These are phyloP conservation scores for Phataginus tricuspis DNA, from an alignment of 2,797 vertebrate genomes.

Conservation along the genomic window DNA sequence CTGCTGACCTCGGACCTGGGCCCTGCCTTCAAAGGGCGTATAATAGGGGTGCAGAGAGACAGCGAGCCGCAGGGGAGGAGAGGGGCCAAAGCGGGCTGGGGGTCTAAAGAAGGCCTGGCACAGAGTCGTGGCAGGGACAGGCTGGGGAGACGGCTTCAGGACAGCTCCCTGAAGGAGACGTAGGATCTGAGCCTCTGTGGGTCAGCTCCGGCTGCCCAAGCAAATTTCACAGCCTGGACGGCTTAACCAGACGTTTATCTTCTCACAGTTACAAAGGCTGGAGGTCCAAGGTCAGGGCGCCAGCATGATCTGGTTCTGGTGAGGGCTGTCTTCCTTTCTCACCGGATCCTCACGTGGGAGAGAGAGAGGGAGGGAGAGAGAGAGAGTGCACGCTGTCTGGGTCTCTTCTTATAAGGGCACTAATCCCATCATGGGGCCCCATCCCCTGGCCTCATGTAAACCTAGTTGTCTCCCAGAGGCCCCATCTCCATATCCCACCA, in stretches of 20 bases:
- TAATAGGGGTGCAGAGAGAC: neutral
- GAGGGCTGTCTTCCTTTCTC: neutral
- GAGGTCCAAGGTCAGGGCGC: neutral
- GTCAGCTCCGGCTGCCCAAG: neutral
- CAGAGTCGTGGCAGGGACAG: fast-evolving
- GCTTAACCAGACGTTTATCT: neutral
- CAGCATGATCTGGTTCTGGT: too few species aligned
- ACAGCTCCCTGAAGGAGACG: neutral
- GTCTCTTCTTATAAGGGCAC: neutral
- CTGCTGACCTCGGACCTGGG: fast-evolving
- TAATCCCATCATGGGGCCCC: neutral
- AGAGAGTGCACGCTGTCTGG: neutral
- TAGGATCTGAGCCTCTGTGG: neutral
- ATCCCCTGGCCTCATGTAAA: neutral
- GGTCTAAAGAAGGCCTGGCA: neutral
- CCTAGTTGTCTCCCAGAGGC: neutral
- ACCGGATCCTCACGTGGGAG: neutral
- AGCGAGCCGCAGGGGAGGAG: neutral
- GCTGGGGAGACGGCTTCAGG: neutral
- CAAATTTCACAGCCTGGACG: fast-evolving
- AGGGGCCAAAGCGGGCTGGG: neutral
- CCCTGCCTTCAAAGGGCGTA: too few species aligned
- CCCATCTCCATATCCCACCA: neutral
- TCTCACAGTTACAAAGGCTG: neutral
- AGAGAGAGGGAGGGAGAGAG: neutral